Conservation (phyloP, 2,888 invertebrate species). For the Orgyia antiqua region DNA sequence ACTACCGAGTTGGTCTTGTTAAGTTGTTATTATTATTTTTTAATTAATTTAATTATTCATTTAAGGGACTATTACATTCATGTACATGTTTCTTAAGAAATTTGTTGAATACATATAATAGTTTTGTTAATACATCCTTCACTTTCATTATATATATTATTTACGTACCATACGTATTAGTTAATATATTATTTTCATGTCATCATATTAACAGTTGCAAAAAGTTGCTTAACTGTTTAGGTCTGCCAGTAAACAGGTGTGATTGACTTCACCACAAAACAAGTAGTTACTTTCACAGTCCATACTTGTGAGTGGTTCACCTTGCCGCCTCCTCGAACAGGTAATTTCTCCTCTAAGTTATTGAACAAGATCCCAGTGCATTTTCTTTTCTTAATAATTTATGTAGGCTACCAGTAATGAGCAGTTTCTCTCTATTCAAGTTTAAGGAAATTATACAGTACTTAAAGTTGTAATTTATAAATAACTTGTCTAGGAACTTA, state of each 20-base stretch:
- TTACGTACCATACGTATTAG: too few species aligned
- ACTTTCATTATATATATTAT: too few species aligned
- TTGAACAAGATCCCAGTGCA: slow-evolving; percentile 52
- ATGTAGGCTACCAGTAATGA: slow-evolving; percentile 61
- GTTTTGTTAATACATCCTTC: too few species aligned
- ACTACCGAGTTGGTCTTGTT: too few species aligned
- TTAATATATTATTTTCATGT: too few species aligned
- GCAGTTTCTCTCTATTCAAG: slow-evolving; percentile 57
- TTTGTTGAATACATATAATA: too few species aligned
- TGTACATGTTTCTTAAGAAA: too few species aligned
- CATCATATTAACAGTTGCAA: slow-evolving; percentile 10
- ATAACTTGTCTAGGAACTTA: slow-evolving; percentile 29
- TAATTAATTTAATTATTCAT: too few species aligned
- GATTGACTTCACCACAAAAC: slow-evolving; percentile 13
- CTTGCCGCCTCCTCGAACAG: slow-evolving; percentile 48
- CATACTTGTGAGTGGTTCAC: slow-evolving; percentile 54
- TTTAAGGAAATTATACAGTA: slow-evolving; percentile 51
- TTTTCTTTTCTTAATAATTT: slow-evolving; percentile 68
- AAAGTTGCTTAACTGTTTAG: slow-evolving; percentile 27
- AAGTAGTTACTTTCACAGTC: slow-evolving; percentile 66
- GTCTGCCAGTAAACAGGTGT: slow-evolving; percentile 16
- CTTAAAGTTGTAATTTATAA: slow-evolving; percentile 42
- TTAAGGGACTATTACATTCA: too few species aligned
- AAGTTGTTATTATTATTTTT: too few species aligned
- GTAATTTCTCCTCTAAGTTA: slow-evolving; percentile 59